These are phyloP conservation scores for Typhlichthys subterraneus DNA, from an alignment of 2,797 vertebrate species.

Conservation along the genomic window DNA sequence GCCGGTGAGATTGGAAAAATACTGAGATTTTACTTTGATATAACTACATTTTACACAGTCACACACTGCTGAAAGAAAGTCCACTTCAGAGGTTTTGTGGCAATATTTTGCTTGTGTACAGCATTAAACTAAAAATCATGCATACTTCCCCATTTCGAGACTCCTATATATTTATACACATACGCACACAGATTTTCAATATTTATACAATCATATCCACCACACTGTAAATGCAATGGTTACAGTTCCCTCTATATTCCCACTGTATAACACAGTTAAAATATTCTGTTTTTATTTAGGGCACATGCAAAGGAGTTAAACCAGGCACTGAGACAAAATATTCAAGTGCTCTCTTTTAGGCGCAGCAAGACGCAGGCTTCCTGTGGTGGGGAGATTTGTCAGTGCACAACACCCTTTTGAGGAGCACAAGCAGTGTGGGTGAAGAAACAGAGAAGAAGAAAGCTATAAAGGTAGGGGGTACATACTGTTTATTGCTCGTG, in stretches of 20 bases:
- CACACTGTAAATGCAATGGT: too few relatives aligned
- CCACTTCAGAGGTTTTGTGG: too few relatives aligned
- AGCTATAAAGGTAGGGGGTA: constrained; percentile 2
- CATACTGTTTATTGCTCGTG: constrained; percentile 1
- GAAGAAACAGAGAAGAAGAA: constrained; percentile 8
- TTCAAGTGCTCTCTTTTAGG: constrained; percentile 19
- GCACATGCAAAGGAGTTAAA: background rate
- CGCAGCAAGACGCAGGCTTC: constrained; percentile 25
- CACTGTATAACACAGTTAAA: background rate
- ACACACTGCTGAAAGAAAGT: too few relatives aligned
- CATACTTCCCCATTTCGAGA: too few relatives aligned
- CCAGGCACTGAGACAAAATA: constrained; percentile 7
- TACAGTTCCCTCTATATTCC: too few relatives aligned
- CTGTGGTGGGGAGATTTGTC: constrained; percentile 29
- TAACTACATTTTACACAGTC: too few relatives aligned
- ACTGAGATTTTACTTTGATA: too few relatives aligned
- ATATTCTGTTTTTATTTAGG: background rate
- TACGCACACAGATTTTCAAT: background rate
- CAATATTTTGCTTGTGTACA: too few relatives aligned
- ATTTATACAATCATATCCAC: background rate
- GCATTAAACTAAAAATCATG: too few relatives aligned
- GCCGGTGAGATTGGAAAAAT: too few relatives aligned
- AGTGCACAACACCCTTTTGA: constrained; percentile 24
- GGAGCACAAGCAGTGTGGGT: background rate
- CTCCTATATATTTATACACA: too few relatives aligned